Evolutionary conservation across 2,888 invertebrate genomes (phyloP).

Genomic region (Drosophila koepferae): DNA sequence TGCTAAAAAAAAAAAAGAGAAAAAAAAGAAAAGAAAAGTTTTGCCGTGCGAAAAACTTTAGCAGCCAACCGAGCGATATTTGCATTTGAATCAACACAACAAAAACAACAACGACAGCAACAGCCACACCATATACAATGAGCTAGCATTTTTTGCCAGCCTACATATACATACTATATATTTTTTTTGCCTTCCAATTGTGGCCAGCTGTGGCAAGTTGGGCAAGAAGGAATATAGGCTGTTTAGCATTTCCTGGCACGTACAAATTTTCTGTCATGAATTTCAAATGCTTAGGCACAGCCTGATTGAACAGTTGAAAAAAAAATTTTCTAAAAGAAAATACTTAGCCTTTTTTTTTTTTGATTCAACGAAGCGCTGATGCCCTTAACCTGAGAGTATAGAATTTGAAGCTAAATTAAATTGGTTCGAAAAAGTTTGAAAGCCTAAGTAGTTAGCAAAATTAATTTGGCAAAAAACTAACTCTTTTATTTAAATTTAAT

Average conservation of each 20-base stretch:
- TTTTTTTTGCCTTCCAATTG: constrained; percentile 35
- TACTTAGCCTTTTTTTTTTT: constrained; percentile 3
- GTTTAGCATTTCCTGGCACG: constrained; percentile 75
- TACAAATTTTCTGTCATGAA: constrained; percentile 75
- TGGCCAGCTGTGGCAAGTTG: constrained; percentile 47
- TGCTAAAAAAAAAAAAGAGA: constrained; percentile 43
- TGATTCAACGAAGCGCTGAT: constrained; percentile 16
- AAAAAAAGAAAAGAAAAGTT: constrained; percentile 40
- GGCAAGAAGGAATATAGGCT: constrained; percentile 44
- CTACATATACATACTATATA: not conserved
- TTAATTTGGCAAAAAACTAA: not conserved
- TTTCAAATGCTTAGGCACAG: constrained; percentile 65
- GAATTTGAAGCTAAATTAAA: not conserved
- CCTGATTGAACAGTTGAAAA: constrained; percentile 71
- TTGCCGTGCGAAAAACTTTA: constrained; percentile 75
- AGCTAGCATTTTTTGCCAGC: constrained; percentile 48
- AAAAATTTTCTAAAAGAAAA: constrained; percentile 32
- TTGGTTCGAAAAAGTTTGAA: not conserved
- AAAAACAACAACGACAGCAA: constrained; percentile 27
- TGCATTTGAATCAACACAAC: constrained; percentile 69
- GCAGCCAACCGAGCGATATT: constrained; percentile 54
- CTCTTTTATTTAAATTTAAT: not conserved
- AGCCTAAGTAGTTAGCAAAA: not conserved
- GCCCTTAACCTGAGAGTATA: constrained; percentile 6
- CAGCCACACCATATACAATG: constrained; percentile 52